Evolutionary conservation across 53 echinoderm and acorn worm species (phyloP).

Genomic region (Glandiceps talaboti): DNA sequence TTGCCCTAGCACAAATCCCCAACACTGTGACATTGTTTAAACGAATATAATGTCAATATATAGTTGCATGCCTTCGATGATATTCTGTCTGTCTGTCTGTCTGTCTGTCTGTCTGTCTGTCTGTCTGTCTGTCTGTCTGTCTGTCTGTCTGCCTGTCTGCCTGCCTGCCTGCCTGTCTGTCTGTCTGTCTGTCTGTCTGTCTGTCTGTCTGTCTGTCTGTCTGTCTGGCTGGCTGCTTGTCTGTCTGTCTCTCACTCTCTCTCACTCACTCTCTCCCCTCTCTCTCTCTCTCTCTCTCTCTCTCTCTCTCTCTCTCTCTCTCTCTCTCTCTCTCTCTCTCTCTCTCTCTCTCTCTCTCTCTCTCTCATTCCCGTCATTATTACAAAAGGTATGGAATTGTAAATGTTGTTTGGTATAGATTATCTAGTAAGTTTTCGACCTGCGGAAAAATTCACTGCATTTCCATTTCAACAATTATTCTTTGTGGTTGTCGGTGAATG

Average conservation of each 20-base stretch:
- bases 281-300: constrained; percentile 1
- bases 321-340: constrained; percentile 1
- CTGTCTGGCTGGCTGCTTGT: neutral
- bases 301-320: constrained; percentile 1
- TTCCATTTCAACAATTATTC: neutral
- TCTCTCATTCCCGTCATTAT: neutral
- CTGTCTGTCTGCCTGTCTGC: neutral
- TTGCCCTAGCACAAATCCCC: no score
- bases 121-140: neutral
- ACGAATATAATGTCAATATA: no score
- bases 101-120: neutral
- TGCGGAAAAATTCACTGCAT: no score
- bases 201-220: neutral
- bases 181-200: neutral
- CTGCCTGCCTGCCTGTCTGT: neutral
- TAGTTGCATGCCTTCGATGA: no score
- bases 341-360: neutral
- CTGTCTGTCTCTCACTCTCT: no score
- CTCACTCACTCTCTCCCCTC: no score
- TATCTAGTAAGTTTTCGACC: no score
- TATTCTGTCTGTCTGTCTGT: neutral
- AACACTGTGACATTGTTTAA: no score
- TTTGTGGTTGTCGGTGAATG: neutral
- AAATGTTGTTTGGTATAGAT: no score
- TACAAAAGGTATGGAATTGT: no score